Percentiles rank a stretch among this genome's conserved stretches.
Conservation (phyloP, 2,888 invertebrate genomes). For the Petrolisthes cinctipes region DNA sequence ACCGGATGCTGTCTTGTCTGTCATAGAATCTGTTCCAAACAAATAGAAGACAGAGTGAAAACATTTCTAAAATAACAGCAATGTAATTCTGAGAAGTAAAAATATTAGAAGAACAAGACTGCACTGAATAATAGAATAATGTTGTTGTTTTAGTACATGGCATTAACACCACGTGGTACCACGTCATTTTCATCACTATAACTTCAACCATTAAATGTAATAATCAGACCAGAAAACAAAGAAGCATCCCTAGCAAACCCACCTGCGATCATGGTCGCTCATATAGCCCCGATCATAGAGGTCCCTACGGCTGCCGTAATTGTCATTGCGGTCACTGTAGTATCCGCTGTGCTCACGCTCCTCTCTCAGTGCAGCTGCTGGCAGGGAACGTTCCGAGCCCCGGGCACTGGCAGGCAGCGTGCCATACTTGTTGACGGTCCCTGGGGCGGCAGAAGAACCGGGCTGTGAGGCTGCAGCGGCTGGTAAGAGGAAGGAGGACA, state of each 20-base stretch:
- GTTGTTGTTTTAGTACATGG: no score
- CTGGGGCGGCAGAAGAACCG: slow-evolving; percentile 29
- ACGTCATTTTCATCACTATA: no score
- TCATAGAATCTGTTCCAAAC: slow-evolving; percentile 69
- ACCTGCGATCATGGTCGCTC: slow-evolving; percentile 86
- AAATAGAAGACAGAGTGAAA: neutral
- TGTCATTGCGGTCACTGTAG: slow-evolving; percentile 89
- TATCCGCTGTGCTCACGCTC: slow-evolving; percentile 82
- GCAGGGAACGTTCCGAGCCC: slow-evolving; percentile 60
- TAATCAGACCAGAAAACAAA: neutral
- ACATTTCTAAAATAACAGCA: neutral
- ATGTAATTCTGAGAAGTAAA: neutral
- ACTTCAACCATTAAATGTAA: no score
- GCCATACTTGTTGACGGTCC: slow-evolving; percentile 53
- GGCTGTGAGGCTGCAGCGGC: slow-evolving; percentile 14
- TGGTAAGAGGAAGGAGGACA: neutral
- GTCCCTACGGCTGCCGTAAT: slow-evolving; percentile 64
- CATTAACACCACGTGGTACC: no score
- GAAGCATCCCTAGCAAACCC: slow-evolving; percentile 61
- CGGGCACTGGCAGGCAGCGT: slow-evolving; percentile 48
- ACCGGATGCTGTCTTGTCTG: slow-evolving; percentile 88
- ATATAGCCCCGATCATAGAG: slow-evolving; percentile 79
- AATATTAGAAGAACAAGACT: neutral
- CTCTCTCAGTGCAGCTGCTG: slow-evolving; percentile 53
- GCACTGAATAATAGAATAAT: no score